phyloP scores from a whole-genome alignment of 2,797 vertebrate species.

The Coccyzus lansbergi region DNA sequence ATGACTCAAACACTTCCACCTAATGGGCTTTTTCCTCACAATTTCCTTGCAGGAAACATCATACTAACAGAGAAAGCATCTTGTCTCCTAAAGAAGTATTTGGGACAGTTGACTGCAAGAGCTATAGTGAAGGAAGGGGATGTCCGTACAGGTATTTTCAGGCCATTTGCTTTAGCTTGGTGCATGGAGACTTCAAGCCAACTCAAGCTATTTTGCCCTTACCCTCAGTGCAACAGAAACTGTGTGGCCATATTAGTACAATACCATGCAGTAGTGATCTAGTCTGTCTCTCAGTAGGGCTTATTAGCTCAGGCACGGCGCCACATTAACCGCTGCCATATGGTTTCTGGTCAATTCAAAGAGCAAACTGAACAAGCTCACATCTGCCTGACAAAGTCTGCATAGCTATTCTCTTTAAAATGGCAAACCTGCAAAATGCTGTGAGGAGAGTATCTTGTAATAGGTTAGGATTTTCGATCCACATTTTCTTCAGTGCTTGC shows the following conservation, averaged over 20 bases:
- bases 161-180: not conserved
- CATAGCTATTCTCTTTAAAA: not conserved
- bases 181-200: not conserved
- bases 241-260: not conserved
- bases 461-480: not conserved
- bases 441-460: not conserved
- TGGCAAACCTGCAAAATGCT: not conserved
- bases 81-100: not conserved
- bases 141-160: not conserved
- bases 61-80: not conserved
- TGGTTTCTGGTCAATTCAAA: not conserved
- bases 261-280: not conserved
- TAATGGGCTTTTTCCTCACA: not conserved
- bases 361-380: not conserved
- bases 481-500: fast-evolving
- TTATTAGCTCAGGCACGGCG: slow-evolving; percentile 32
- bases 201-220: not conserved
- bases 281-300: slow-evolving; percentile 29
- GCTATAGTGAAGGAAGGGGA: not conserved
- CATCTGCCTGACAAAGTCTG: slow-evolving; percentile 17
- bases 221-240: not conserved
- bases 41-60: not conserved
- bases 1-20: not conserved
- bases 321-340: slow-evolving; percentile 43
- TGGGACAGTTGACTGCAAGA: not conserved